Evolutionary conservation across 2,888 invertebrate species (phyloP).

Genomic region (Priocnemis perturbator): DNA sequence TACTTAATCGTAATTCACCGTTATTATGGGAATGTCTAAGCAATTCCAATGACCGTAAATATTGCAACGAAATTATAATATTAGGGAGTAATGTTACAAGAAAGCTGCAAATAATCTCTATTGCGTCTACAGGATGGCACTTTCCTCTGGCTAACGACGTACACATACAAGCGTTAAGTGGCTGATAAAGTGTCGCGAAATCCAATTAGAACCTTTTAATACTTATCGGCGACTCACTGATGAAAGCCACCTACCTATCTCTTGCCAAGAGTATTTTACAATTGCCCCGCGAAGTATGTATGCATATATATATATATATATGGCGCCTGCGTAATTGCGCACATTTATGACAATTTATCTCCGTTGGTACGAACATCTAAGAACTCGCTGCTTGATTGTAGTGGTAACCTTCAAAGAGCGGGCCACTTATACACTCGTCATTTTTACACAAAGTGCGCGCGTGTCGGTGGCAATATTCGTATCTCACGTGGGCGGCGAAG

Average conservation of each 20-base stretch:
- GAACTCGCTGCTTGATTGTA: slow-evolving; percentile 28
- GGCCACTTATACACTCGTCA: slow-evolving; percentile 8
- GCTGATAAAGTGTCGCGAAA: slow-evolving; percentile 61
- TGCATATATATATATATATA: slow-evolving; percentile 2
- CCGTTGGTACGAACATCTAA: slow-evolving; percentile 41
- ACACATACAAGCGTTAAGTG: slow-evolving; percentile 57
- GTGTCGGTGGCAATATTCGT: neutral
- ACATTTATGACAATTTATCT: slow-evolving; percentile 52
- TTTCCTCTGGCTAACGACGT: slow-evolving; percentile 14
- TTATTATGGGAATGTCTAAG: slow-evolving; percentile 51
- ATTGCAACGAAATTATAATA: slow-evolving; percentile 28
- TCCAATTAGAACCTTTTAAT: slow-evolving; percentile 66
- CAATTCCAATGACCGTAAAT: slow-evolving; percentile 59
- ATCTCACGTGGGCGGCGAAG: slow-evolving; percentile 1
- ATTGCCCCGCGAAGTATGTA: slow-evolving; percentile 31
- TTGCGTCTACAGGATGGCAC: slow-evolving; percentile 19
- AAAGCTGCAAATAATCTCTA: slow-evolving; percentile 39
- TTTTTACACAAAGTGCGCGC: slow-evolving; percentile 10
- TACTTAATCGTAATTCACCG: too few relatives aligned
- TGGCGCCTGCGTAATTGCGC: slow-evolving; percentile 43
- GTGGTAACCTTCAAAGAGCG: slow-evolving; percentile 32
- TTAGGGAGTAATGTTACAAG: slow-evolving; percentile 31
- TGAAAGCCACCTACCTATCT: slow-evolving; percentile 23
- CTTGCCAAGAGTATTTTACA: slow-evolving; percentile 42
- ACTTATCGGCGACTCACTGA: slow-evolving; percentile 51